Percentiles rank a stretch among this genome's conserved stretches.
phyloP scores from a whole-genome alignment of 1,140 invertebrate species.

The Trachymyrmex cornetzi region DNA sequence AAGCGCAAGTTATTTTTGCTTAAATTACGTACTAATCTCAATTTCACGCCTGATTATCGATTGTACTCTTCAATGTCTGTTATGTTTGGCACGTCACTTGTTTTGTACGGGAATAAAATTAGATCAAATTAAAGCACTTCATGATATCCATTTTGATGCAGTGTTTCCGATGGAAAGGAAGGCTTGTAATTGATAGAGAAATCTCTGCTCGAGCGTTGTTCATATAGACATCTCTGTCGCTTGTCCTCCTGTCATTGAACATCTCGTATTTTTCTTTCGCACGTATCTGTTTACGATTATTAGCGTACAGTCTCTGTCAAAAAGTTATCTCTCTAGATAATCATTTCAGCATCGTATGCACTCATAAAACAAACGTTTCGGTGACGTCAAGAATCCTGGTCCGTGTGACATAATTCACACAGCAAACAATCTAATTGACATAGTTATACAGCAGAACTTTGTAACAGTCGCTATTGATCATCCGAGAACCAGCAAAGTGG shows the following conservation, averaged over 20 bases:
- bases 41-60: not conserved
- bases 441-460: conserved; percentile 21
- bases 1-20: not conserved
- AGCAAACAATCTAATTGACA: conserved; percentile 48
- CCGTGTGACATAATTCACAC: conserved; percentile 11
- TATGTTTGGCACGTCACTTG: conserved; percentile 17
- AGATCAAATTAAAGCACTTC: not conserved
- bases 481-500: conserved; percentile 10
- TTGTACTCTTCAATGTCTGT: not conserved
- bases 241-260: not conserved
- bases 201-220: not conserved
- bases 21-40: not conserved
- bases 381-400: conserved; percentile 40
- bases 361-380: conserved; percentile 21
- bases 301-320: conserved; percentile 12
- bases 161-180: not conserved
- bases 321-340: not conserved
- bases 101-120: not conserved
- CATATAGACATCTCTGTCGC: not conserved
- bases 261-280: not conserved
- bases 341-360: not conserved
- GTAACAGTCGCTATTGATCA: conserved; percentile 45
- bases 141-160: not conserved
- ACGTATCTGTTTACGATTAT: not conserved
- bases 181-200: not conserved